phyloP scores from a whole-genome alignment of 2,888 invertebrate genomes.

The Drosophila sordidapex region DNA sequence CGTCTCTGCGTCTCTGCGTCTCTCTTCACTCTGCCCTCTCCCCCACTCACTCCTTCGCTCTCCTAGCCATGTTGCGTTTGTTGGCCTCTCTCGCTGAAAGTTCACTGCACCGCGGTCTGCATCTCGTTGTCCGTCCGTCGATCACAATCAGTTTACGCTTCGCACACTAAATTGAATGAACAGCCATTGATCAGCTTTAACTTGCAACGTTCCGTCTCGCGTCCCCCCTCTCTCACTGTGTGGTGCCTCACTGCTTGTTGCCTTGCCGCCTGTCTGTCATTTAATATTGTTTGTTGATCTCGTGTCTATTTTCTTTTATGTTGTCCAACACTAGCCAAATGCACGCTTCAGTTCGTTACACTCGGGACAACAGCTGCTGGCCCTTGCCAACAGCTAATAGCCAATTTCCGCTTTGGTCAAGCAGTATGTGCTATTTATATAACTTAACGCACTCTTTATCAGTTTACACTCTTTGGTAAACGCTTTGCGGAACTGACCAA shows the following conservation, averaged over 20 bases:
- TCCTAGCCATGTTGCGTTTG: conserved; percentile 46
- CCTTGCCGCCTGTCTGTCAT: conserved; percentile 32
- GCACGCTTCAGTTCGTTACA: conserved; percentile 32
- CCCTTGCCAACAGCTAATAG: conserved; percentile 53
- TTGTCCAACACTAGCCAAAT: conserved; percentile 59
- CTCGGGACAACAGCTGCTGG: conserved; percentile 29
- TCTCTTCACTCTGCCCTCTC: conserved; percentile 1
- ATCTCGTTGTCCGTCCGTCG: conserved; percentile 51
- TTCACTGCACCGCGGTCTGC: conserved; percentile 56
- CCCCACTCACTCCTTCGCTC: conserved; percentile 1
- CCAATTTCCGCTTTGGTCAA: conserved; percentile 67
- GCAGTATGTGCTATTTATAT: conserved; percentile 45
- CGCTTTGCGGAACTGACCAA: conserved; percentile 25
- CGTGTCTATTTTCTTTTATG: conserved; percentile 17
- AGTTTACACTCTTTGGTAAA: conserved; percentile 18
- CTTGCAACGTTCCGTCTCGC: conserved; percentile 5
- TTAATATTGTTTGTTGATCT: conserved; percentile 37
- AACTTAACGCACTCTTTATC: conserved; percentile 26
- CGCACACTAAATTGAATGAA: conserved; percentile 73
- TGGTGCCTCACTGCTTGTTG: conserved; percentile 1
- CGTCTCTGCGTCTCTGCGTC: conserved; percentile 18
- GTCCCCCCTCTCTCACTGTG: neutral
- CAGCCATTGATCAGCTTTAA: conserved; percentile 71
- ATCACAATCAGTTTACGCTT: conserved; percentile 80
- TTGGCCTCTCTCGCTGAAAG: conserved; percentile 50